A percentile compares a stretch with the other conserved stretches of the same genome.
Conservation (phyloP, 2,888 invertebrate species). For the Plusia festucae region DNA sequence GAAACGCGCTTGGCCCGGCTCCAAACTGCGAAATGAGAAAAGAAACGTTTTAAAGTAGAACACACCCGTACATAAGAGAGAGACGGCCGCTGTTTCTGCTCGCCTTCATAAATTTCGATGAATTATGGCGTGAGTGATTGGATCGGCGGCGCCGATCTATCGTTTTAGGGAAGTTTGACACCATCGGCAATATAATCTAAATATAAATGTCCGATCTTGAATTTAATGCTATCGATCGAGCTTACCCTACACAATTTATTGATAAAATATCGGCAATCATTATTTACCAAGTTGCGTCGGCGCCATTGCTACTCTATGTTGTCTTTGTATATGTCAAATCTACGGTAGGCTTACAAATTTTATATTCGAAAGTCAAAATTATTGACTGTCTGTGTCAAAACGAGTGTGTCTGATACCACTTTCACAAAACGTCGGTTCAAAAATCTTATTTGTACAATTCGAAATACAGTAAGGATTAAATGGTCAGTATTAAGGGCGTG, state of each 20-base stretch:
- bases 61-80: slow-evolving; percentile 82
- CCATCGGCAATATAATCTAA: slow-evolving; percentile 78
- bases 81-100: slow-evolving; percentile 81
- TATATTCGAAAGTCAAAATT: background rate
- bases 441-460: slow-evolving; percentile 14
- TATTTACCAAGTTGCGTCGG: slow-evolving; percentile 15
- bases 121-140: slow-evolving; percentile 86
- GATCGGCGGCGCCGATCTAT: slow-evolving; percentile 83
- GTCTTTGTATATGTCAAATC: background rate
- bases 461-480: slow-evolving; percentile 49
- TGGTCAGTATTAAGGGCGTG: slow-evolving; percentile 70
- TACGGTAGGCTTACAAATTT: background rate
- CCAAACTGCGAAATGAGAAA: slow-evolving; percentile 90
- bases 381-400: background rate
- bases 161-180: slow-evolving; percentile 84
- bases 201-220: slow-evolving; percentile 74
- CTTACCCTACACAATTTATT: slow-evolving; percentile 59
- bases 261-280: slow-evolving; percentile 22
- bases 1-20: slow-evolving; percentile 89
- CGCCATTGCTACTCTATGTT: slow-evolving; percentile 19
- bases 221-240: slow-evolving; percentile 64
- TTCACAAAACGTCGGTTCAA: background rate
- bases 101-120: slow-evolving; percentile 84
- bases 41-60: slow-evolving; percentile 86
- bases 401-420: background rate